Base-by-base conservation (phyloP, 1,140 invertebrate species). In the Drosophila pseudoobscura region DNA sequence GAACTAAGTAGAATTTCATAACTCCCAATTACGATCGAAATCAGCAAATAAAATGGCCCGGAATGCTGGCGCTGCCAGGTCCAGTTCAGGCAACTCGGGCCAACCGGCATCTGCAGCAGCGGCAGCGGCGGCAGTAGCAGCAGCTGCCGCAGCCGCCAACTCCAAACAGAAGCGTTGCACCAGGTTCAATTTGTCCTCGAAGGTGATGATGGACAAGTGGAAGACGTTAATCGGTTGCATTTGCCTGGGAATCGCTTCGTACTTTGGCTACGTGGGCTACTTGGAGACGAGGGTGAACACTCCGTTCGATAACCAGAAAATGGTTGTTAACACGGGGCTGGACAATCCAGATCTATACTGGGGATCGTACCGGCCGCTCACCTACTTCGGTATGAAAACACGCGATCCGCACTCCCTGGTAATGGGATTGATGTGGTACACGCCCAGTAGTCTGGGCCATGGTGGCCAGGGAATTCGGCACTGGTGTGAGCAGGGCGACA, bases 381-480 rank as follows among this genome's bases (percentile, higher is more conserved):
- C 96, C 7, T 99, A 98, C 91, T 97, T 98, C 91, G 97, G 98
- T 0, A 92, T 99, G 78, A 97, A 98, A 92, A 97, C 96, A 2
- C 93, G 98, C 73, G 96, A 97, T 88, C 96, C 97, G 0, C 92
- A 95, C 53, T 99, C 98, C 0, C 93, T 97, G 7, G 94, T 98
- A 0, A 96, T 97, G 89, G 98, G 98, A 39, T 92, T 99, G 1
- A 99, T 99, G 98, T 99, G 99, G 99, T 98, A 97, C 85, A 94
- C 97, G 73, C 95, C 97, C 0, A 94, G 94, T 55, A 92, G 93
- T 74, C 91, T 95, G 61, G 93, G 92, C 17, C 93, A 93, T 61
- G 94, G 93, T 61, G 95, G 95, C 52, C 94, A 95, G 74, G 95
- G 95, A 11, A 94, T 96, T 35, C 94, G 98, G 50, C 98, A 99